phyloP scores from a whole-genome alignment of 2,797 vertebrate species.

The Ceyx erithaca region DNA sequence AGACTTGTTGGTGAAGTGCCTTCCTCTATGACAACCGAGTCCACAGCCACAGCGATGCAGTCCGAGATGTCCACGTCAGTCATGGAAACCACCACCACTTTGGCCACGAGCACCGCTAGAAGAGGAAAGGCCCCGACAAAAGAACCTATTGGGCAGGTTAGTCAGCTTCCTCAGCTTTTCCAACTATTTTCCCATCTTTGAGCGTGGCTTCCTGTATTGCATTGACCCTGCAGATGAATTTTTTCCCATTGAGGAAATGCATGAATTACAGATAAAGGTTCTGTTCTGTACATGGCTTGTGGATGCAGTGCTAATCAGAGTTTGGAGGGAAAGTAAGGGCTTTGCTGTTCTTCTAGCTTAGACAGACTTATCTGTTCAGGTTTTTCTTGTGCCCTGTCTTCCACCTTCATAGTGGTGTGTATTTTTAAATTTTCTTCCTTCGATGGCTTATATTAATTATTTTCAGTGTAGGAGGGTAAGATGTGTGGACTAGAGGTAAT shows the following conservation, averaged over 20 bases:
- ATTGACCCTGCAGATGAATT: background rate
- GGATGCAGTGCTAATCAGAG: background rate
- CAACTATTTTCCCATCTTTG: background rate
- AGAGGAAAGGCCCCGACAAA: conserved; percentile 92
- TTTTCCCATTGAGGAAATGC: background rate
- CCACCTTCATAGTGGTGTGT: background rate
- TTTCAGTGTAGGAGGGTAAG: background rate
- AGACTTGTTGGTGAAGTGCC: conserved; percentile 96
- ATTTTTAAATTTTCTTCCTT: conserved; percentile 4
- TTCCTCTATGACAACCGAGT: conserved; percentile 96
- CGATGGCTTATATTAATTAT: background rate
- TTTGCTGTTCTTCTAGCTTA: background rate
- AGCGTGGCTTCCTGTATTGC: fast-evolving
- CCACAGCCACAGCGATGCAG: conserved; percentile 94
- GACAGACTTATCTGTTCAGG: background rate
- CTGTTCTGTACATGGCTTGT: fast-evolving
- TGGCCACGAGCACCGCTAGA: conserved; percentile 88
- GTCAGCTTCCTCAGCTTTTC: conserved; percentile 1
- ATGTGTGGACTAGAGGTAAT: background rate
- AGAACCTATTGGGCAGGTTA: conserved; percentile 91
- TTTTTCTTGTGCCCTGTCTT: background rate
- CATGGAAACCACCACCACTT: conserved; percentile 96
- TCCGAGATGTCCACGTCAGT: conserved; percentile 96
- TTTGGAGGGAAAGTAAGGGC: background rate
- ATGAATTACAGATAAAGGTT: background rate